Evolutionary conservation across 2,888 invertebrate genomes (phyloP).

Genomic region (Eucera pruinosa): DNA sequence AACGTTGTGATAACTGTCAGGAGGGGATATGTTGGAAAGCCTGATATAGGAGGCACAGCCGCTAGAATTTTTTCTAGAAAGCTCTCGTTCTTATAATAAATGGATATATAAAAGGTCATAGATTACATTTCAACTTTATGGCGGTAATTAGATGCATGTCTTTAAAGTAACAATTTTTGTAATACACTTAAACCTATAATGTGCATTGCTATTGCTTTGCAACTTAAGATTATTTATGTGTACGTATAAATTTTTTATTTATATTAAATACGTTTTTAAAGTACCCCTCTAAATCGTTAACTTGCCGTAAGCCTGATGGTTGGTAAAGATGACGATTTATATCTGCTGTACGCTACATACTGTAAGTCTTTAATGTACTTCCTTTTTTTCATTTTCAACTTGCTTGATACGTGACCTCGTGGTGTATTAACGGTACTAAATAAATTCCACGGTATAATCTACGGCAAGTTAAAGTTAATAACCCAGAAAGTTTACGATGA

Average conservation of each 20-base stretch:
- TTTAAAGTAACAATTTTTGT: too few relatives aligned
- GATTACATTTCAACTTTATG: slow-evolving; percentile 13
- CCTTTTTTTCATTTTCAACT: slow-evolving; percentile 26
- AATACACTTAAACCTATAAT: neutral
- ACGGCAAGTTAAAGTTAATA: slow-evolving; percentile 65
- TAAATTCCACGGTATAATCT: slow-evolving; percentile 63
- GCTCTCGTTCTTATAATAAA: slow-evolving; percentile 71
- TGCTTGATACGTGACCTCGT: slow-evolving; percentile 41
- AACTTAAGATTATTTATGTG: neutral
- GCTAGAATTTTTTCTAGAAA: slow-evolving; percentile 68
- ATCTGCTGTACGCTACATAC: slow-evolving; percentile 7
- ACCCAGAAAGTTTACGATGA: slow-evolving; percentile 64
- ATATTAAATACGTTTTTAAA: neutral
- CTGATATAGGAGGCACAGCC: slow-evolving; percentile 74
- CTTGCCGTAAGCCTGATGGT: neutral
- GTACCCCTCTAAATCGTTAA: slow-evolving; percentile 1
- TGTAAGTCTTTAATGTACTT: slow-evolving; percentile 17
- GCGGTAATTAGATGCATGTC: neutral
- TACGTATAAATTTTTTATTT: neutral
- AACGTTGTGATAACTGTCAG: slow-evolving; percentile 80
- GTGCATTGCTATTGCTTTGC: neutral
- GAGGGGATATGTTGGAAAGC: slow-evolving; percentile 72
- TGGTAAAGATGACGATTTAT: slow-evolving; percentile 21
- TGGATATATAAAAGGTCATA: slow-evolving; percentile 50
- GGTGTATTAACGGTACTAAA: slow-evolving; percentile 63